Evolutionary conservation across 2,888 invertebrate genomes (phyloP), one percentile per base, ranked within the genome.

Genomic region (Opisthograptis luteolata): DNA sequence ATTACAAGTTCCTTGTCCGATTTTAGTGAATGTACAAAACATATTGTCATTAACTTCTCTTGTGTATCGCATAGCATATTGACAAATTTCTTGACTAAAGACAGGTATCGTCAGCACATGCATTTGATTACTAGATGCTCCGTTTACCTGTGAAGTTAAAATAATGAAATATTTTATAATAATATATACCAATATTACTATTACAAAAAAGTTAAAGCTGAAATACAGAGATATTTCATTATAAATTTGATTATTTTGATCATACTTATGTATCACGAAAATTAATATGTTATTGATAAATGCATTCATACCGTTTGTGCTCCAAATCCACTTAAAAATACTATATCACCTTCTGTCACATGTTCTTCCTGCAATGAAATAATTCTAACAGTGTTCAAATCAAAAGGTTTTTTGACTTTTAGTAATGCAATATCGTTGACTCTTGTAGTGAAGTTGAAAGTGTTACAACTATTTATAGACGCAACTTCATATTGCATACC

Each of bases 1-100:
- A 47, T 82, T 83, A 50, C 89, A 90, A 14, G 87, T 82, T 43
- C 89, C 88, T 73, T 88, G 74, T 0, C 89, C 89, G 17, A 81
- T 66, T 55, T 55, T 64, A 1, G 82, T 76, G 50, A 88, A 90
- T 13, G 90, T 90, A 48, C 89, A 90, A 62, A 90, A 87, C 88
- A 89, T 90, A 1, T 60, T 66, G 8, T 74, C 67, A 1, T 72
- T 68, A 1, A 90, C 81, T 15, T 79, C 59, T 58, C 72, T 77
- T 0, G 77, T 71, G 51, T 88, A 76, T 8, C 89, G 73, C 87
- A 90, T 85, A 1, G 89, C 89, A 62, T 62, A 88, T 45, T 58
- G 57, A 54, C 89, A 89, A 8, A 72, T 80, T 37, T 78, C 70
- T 62, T 89, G 89, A 50, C 61, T 76, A 40, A 90, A 89, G 0